Evolutionary conservation across 1,140 invertebrate genomes (phyloP).

Genomic region (Pseudomyrmex concolor): DNA sequence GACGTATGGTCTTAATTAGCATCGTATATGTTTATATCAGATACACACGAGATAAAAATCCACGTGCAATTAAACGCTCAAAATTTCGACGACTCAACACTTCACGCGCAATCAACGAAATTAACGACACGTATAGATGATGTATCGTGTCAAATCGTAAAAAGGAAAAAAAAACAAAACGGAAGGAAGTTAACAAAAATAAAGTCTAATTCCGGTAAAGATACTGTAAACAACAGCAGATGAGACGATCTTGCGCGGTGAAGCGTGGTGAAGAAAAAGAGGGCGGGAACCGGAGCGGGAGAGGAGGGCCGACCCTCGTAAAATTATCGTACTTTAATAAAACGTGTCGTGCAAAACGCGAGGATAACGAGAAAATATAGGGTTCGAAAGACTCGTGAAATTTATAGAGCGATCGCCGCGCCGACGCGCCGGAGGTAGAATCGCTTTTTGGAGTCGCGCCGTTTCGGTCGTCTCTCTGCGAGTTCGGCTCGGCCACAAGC

Average conservation of each 20-base stretch:
- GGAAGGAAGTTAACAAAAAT: no score
- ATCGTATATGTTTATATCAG: slow-evolving; percentile 41
- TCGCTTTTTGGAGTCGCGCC: slow-evolving; percentile 65
- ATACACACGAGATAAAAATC: slow-evolving; percentile 39
- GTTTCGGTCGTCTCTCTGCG: slow-evolving; percentile 41
- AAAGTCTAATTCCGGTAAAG: background rate
- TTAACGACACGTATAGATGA: slow-evolving; percentile 47
- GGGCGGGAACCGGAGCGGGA: background rate
- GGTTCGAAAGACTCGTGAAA: slow-evolving; percentile 75
- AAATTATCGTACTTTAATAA: slow-evolving; percentile 77
- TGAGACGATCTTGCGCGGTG: background rate
- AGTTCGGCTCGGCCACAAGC: slow-evolving; percentile 35
- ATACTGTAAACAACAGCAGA: slow-evolving; percentile 58
- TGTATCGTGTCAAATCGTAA: background rate
- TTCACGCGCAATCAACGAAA: slow-evolving; percentile 12
- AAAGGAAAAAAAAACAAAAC: background rate
- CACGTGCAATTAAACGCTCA: slow-evolving; percentile 41
- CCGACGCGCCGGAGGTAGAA: slow-evolving; percentile 38
- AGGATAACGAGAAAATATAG: slow-evolving; percentile 77
- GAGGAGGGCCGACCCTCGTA: slow-evolving; percentile 67
- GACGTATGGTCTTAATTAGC: slow-evolving; percentile 54
- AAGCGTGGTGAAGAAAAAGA: slow-evolving; percentile 25
- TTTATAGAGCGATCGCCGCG: slow-evolving; percentile 74
- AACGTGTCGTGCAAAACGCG: slow-evolving; percentile 76
- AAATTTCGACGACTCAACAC: slow-evolving; percentile 21